Evolutionary conservation across 2,888 invertebrate genomes (phyloP).

Genomic region (Eupithecia subfuscata): DNA sequence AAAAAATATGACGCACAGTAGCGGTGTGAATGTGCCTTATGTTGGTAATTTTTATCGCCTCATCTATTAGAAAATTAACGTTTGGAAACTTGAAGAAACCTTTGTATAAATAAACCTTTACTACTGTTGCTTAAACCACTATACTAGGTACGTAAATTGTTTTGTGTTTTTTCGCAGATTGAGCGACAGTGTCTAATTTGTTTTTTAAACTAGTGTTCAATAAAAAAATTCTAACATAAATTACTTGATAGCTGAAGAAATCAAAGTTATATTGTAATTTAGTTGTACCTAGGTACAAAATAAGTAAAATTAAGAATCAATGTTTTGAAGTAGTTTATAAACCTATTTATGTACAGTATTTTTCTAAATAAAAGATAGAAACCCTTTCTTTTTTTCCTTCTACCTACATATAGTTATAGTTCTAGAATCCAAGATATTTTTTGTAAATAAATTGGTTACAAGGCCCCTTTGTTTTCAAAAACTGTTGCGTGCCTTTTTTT

Average conservation of each 20-base stretch:
- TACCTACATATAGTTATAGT: background rate
- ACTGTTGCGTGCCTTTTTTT: too few species aligned
- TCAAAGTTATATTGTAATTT: constrained; percentile 37
- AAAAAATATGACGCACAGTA: background rate
- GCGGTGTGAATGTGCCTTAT: background rate
- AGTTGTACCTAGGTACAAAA: constrained; percentile 41
- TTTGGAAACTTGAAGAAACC: background rate
- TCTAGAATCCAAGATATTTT: background rate
- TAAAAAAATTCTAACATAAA: background rate
- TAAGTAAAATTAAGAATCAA: constrained; percentile 41
- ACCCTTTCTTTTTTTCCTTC: constrained; percentile 19
- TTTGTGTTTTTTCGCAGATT: background rate
- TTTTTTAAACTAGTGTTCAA: background rate
- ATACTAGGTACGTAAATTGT: background rate
- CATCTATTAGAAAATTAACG: background rate
- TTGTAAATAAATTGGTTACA: too few species aligned
- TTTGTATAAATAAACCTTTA: background rate
- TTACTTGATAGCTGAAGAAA: constrained; percentile 21
- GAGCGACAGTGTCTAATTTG: background rate
- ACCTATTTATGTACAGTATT: constrained; percentile 42
- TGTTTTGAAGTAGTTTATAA: constrained; percentile 40
- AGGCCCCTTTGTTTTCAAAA: too few species aligned
- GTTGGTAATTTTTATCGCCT: background rate
- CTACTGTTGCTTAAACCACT: background rate
- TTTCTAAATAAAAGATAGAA: constrained; percentile 42